A percentile compares a stretch with the other conserved stretches of the same genome.
These are phyloP conservation scores for Maccullochella peelii DNA, from an alignment of 2,113 vertebrate genomes.

Conservation along the genomic window DNA sequence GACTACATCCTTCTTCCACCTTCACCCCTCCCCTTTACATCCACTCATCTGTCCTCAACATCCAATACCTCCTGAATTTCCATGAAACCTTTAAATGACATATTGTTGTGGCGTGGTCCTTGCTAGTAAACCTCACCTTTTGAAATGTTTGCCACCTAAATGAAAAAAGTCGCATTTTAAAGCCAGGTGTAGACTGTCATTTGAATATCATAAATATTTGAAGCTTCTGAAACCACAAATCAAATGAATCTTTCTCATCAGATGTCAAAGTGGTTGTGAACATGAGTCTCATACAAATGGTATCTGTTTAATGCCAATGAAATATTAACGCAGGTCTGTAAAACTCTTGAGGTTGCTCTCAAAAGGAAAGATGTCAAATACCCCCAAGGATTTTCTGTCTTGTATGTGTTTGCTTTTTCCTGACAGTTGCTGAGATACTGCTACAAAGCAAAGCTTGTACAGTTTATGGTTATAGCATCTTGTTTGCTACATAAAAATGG, in stretches of 20 bases:
- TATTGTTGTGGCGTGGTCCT: no score
- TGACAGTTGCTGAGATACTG: not conserved
- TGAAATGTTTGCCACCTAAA: slow-evolving; percentile 18
- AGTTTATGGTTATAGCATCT: not conserved
- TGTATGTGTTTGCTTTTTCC: not conserved
- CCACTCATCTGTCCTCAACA: no score
- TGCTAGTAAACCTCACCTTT: not conserved
- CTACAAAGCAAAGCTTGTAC: not conserved
- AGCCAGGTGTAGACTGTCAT: slow-evolving; percentile 1
- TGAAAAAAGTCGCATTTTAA: not conserved
- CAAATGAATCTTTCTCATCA: slow-evolving; percentile 14
- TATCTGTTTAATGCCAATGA: not conserved
- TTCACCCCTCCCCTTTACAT: no score
- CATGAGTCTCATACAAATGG: slow-evolving; percentile 33
- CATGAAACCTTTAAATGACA: no score
- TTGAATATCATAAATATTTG: slow-evolving; percentile 34
- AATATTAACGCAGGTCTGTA: not conserved
- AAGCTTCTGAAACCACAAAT: slow-evolving; percentile 26
- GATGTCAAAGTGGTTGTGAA: slow-evolving; percentile 13
- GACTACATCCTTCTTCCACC: no score
- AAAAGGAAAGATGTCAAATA: not conserved
- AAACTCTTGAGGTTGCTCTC: not conserved
- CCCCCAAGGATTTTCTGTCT: not conserved
- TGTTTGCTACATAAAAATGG: not conserved
- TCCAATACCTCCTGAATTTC: no score